Evolutionary conservation across 2,888 invertebrate genomes (phyloP), one percentile per base, ranked within the genome.

Genomic region (Conistra vaccinii): DNA sequence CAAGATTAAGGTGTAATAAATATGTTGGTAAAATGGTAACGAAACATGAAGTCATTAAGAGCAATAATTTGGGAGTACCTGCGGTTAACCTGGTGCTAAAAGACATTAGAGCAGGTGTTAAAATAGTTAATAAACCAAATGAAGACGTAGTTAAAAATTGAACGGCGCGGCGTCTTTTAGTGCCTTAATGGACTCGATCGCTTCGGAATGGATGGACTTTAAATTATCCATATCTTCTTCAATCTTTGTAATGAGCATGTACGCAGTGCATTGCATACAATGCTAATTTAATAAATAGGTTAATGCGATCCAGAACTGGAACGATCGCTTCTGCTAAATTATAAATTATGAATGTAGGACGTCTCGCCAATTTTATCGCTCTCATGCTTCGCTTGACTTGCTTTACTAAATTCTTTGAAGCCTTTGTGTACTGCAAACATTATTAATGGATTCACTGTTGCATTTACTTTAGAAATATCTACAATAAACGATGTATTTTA

Each of bases 311-410:
- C 77, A 73, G 81, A 85, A 85, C 80, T 89, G 82, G 88, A 83
- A 78, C 87, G 68, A 86, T 74, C 57, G 55, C 65, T 87, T 88
- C 87, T 85, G 86, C 85, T 89, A 90, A 90, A 91, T 90, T 90
- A 90, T 90, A 89, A 89, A 90, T 90, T 88, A 85, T 86, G 76
- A 89, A 91, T 91, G 86, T 92, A 88, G 90, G 87, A 81, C 91
- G 86, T 83, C 86, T 88, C 77, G 88, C 83, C 81, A 87, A 90
- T 88, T 88, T 87, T 87, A 90, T 89, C 82, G 87, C 80, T 80
- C 78, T 86, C 32, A 72, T 78, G 72, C 55, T 73, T 51, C 42
- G 85, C 78, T 85, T 81, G 82, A 86, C 84, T 69, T 88, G 89
- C 79, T 71, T 88, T 86, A 87, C 87, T 39, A 87, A 90, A 89